phyloP scores from a whole-genome alignment of 2,113 vertebrate species.

The Lagenorhynchus albirostris region DNA sequence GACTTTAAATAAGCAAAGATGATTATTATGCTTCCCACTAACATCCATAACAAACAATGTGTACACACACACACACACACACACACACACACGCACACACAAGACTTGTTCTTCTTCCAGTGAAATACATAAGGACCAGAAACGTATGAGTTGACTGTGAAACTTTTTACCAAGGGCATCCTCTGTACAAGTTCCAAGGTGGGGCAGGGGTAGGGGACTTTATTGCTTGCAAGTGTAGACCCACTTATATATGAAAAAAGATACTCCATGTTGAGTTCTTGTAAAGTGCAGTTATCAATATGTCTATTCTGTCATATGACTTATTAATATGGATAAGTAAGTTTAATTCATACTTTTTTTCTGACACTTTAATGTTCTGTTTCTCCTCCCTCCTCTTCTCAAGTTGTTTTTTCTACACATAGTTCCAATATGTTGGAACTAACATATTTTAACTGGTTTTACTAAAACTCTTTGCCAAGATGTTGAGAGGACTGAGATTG shows the following conservation, averaged over 20 bases:
- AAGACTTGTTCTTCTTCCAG: background rate
- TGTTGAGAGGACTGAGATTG: background rate
- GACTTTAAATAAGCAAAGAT: background rate
- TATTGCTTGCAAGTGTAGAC: background rate
- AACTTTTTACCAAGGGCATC: background rate
- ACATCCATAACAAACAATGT: background rate
- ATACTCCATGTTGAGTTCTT: background rate
- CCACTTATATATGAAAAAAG: background rate
- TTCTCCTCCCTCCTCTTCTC: background rate
- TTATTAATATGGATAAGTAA: background rate
- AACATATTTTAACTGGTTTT: background rate
- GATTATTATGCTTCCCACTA: background rate
- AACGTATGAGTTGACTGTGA: background rate
- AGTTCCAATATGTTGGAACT: background rate
- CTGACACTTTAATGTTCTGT: background rate
- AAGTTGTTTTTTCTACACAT: background rate
- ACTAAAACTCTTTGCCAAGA: background rate
- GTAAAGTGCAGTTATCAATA: background rate
- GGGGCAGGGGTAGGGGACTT: rapidly evolving
- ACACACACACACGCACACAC: background rate
- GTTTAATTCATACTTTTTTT: background rate
- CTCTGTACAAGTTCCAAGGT: background rate
- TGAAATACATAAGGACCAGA: background rate
- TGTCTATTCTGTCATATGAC: background rate
- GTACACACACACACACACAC: background rate